Evolutionary conservation across 2,113 vertebrate genomes (phyloP), one percentile per base, ranked within the genome.

Genomic region (Solea senegalensis): DNA sequence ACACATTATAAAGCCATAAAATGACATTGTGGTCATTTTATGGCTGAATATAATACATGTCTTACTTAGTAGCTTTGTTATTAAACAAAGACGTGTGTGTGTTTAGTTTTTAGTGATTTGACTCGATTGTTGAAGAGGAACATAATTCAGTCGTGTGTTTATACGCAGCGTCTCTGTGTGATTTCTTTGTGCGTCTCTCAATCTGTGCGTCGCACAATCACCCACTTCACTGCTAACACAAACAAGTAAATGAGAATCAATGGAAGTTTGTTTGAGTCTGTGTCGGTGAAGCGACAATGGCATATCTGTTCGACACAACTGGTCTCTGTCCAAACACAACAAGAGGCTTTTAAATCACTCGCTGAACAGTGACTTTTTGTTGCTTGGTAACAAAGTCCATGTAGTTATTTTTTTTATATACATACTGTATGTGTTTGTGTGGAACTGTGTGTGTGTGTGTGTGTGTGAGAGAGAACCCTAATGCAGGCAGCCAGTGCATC

Each of bases 381-480:
- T 88, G 83, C 83, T 62, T 81, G 60, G 84, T 67, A 84, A 90
- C 88, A 86, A 80, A 76, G 51, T 71, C 46, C 50, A 45, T 75
- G 43, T 48, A 43, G 21, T 21, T 21, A 21, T 10, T 11, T 27
- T 11, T 56, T 34, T 13, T 43, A 10, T 44, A 40, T 59, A 57
- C 40, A 21, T 59, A 48, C 15, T 67, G 40, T 78, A 3, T 75
- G 9, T 63, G 45, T 69, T n/a, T 72, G 49, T 70, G 45, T 70
- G 39, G 15, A 1, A 34, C 34, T 34, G 34, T 34, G 5, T 3
- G 1, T 4, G 5, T 55, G 61, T 61, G 65, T 61, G 59, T 13
- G 60, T 34, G 34, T 34, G 5, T 3, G 34, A 15, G 53, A 48
- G 60, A 27, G 45, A 10, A 65, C 74, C 65, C 48, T 76, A 9